Evolutionary conservation across 2,113 vertebrate genomes (phyloP).

Genomic region (Acrocephalus kingi): DNA sequence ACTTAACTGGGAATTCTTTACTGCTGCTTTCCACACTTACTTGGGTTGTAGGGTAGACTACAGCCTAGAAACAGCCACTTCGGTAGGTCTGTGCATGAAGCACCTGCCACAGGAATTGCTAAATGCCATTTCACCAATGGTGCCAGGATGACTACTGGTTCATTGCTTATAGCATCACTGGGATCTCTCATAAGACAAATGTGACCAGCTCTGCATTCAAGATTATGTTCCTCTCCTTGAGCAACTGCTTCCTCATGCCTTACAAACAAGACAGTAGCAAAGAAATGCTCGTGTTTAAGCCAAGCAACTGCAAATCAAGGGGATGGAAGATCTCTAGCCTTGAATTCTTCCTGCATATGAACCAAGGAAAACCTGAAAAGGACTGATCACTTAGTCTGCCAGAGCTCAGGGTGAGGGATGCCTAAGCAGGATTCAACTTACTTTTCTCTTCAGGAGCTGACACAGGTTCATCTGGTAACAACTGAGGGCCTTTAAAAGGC

Average conservation of each 20-base stretch:
- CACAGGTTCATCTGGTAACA: neutral
- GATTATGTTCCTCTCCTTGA: neutral
- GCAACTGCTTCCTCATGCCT: neutral
- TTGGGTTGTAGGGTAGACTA: neutral
- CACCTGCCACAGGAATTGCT: neutral
- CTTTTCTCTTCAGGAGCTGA: neutral
- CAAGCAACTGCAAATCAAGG: neutral
- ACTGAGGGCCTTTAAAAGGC: neutral
- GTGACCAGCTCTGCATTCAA: neutral
- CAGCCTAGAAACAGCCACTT: neutral
- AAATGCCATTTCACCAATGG: accelerated
- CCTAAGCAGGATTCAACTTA: neutral
- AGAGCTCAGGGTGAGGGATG: neutral
- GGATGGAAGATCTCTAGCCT: neutral
- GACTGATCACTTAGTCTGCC: neutral
- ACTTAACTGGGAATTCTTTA: neutral
- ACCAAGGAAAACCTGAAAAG: neutral
- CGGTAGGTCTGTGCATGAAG: neutral
- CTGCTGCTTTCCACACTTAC: neutral
- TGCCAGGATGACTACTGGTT: neutral
- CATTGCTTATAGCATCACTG: neutral
- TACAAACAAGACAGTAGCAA: neutral
- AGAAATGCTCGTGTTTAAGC: neutral
- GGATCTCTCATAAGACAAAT: neutral
- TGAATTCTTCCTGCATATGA: neutral